Base-by-base conservation (phyloP, 2,113 vertebrate species). In the Rhadina sibilatrix region DNA sequence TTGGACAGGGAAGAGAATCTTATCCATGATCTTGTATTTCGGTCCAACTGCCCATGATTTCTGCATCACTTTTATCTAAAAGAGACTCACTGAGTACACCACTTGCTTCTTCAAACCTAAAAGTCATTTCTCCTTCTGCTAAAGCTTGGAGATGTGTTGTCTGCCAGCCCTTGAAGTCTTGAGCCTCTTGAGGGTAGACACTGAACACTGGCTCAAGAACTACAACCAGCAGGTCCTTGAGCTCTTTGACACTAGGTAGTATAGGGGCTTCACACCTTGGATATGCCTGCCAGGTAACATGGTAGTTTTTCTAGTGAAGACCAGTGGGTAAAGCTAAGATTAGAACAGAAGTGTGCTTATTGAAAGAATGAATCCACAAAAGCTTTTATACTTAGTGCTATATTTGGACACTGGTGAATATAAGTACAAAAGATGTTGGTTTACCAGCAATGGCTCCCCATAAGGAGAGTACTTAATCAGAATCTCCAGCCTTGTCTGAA, bases 171-270 rank as follows among this genome's bases (percentile, higher is more conserved):
- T 53, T 66, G 4, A 42, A 31, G 54, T 31, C 11, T 63, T 71
- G 22, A 71, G 19, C 25, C 12, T 91, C 5, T 68, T 87, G 33
- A 64, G 38, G 61, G 38, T 21, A 52, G 38, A 15, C 35, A 64
- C 5, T 50, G 31, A 6, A 33, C 8, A 2, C 27, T 74, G 52
- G 15, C 16, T 81, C 64, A 44, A n/a, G 30, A 76, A 8, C 35
- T 47, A 7, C 12, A 27, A 4, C n/a, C 1, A 2, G 2, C 11
- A 61, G n/a, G 16, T 52, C n/a, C 10, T 21, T 1, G 5, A 22
- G 28, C 8, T 24, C 12, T 80, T 64, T 69, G 42, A 44, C n/a
- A 49, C 8, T 4, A 10, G 22, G 9, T n/a, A 12, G 25, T 37
- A 2, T 12, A 63, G 52, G 30, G 31, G 6, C 8, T 47, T 76